Percentiles rank a stretch among this genome's conserved stretches.
phyloP scores from a whole-genome alignment of 2,888 invertebrate species.

The Parasteatoda lunata region DNA sequence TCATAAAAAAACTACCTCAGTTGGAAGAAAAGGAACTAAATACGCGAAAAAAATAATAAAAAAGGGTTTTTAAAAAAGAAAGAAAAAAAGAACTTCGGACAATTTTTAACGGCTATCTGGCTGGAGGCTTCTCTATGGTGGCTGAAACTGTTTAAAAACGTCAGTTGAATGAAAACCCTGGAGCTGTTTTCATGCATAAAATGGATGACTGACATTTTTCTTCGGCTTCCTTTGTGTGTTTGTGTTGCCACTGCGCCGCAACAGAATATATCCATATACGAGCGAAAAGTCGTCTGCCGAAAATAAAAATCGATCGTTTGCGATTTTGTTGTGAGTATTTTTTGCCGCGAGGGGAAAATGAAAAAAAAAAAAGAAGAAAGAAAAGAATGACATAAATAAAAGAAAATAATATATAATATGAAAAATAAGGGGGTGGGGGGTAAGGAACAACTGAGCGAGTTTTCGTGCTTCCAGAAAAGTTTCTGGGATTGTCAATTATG shows the following conservation, averaged over 20 bases:
- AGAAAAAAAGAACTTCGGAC: constrained; percentile 22
- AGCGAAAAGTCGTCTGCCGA: constrained; percentile 35
- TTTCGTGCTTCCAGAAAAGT: constrained; percentile 32
- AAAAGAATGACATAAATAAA: constrained; percentile 1
- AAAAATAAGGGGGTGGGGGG: not conserved
- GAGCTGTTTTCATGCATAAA: constrained; percentile 55
- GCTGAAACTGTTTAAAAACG: constrained; percentile 45
- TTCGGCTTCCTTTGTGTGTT: constrained; percentile 33
- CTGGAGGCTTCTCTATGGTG: not conserved
- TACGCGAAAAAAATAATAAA: not conserved
- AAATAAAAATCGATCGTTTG: constrained; percentile 51
- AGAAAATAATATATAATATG: constrained; percentile 6
- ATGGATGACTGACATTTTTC: constrained; percentile 60
- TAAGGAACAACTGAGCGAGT: not conserved
- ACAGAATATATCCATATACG: constrained; percentile 31
- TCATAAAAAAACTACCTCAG: constrained; percentile 27
- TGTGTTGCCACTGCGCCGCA: constrained; percentile 43
- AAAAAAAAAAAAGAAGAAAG: constrained; percentile 5
- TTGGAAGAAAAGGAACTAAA: not conserved
- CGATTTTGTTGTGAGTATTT: constrained; percentile 57
- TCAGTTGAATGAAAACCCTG: constrained; percentile 39
- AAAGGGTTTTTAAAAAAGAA: not conserved
- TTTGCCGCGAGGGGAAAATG: constrained; percentile 33
- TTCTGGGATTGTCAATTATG: constrained; percentile 51
- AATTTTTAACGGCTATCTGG: constrained; percentile 55